Base-by-base conservation (phyloP, 2,113 vertebrate genomes). In the Hippopotamus amphibius region DNA sequence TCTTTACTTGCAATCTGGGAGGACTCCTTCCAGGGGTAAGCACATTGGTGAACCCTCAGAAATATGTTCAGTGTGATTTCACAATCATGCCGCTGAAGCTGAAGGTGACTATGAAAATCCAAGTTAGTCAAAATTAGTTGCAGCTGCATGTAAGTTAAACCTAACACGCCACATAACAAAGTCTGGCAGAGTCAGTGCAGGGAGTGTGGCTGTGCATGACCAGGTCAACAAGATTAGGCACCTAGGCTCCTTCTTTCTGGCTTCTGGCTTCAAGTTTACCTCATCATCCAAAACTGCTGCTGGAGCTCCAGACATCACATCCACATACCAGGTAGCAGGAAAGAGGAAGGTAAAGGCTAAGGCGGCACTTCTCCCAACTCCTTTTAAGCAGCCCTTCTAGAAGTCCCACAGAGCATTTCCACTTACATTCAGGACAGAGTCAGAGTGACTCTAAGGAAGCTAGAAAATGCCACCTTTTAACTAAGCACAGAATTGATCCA, bases 391-490 rank as follows among this genome's bases (percentile, higher is more conserved):
- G 16, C 24, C 53, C 82, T 79, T 72, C 33, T 37, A 59, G 48
- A 72, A 65, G 16, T 22, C 76, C 37, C 41, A 83, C 3, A 66
- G 41, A 68, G 28, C 50, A 41, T 65, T 95, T 81, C 37, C 83
- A 61, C 61, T 79, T 43, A 30, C 26, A 57, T 3, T 92, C 48
- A 77, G 53, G 43, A 69, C 0, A n/a, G 22, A 79, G 48, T 77
- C 37, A 81, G 28, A 55, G 16, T n/a, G 57, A 76, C 53, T 76
- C 41, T 46, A 33, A 86, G 48, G 7, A 93, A 87, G 50, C 30
- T 74, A 37, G 61, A 95, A 95, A 95, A 83, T 26, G 43, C 10
- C 26, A 41, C 72, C 55, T 53, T 89, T 63, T 87, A 66, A 85
- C 59, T 26, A 66, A 63, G 53, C n/a, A 61, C 24, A n/a, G 21